A percentile compares a stretch with the other conserved stretches of the same genome.
phyloP scores from a whole-genome alignment of 1,140 invertebrate species.

The Varroa destructor region DNA sequence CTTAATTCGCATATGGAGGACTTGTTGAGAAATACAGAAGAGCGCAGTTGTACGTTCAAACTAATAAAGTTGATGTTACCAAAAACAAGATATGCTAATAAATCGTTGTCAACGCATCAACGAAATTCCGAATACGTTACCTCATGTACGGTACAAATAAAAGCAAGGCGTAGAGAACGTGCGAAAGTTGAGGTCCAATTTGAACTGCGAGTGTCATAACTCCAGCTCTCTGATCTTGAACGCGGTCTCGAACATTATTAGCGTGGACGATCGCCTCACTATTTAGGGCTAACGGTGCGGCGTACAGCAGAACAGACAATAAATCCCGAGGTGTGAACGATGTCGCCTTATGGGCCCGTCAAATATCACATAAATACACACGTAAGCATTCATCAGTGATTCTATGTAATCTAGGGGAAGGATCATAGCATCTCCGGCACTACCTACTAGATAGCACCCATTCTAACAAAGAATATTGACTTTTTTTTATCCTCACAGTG shows the following conservation, averaged over 20 bases:
- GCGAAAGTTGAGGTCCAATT: conserved; percentile 76
- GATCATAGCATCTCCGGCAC: no score
- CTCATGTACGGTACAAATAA: conserved; percentile 76
- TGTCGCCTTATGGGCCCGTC: conserved; percentile 57
- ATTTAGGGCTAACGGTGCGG: conserved; percentile 78
- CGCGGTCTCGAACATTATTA: conserved; percentile 81
- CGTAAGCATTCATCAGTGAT: no score
- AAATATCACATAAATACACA: background rate
- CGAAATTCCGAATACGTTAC: no score
- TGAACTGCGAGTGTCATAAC: conserved; percentile 83
- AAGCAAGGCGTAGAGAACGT: conserved; percentile 74
- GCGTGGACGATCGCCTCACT: conserved; percentile 87
- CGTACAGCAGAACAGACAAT: conserved; percentile 47
- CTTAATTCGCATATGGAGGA: no score
- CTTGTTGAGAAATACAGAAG: no score
- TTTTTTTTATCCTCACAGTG: no score
- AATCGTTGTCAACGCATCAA: conserved; percentile 42
- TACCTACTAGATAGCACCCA: no score
- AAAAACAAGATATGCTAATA: no score
- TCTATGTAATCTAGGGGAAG: no score
- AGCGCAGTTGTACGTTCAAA: no score
- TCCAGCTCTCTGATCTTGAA: conserved; percentile 65
- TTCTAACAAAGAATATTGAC: no score
- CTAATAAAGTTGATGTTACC: no score
- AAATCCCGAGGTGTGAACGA: conserved; percentile 47